Percentiles rank a stretch among this genome's conserved stretches.
phyloP scores from a whole-genome alignment of 2,113 vertebrate genomes.

The Rhabdornis inornatus region DNA sequence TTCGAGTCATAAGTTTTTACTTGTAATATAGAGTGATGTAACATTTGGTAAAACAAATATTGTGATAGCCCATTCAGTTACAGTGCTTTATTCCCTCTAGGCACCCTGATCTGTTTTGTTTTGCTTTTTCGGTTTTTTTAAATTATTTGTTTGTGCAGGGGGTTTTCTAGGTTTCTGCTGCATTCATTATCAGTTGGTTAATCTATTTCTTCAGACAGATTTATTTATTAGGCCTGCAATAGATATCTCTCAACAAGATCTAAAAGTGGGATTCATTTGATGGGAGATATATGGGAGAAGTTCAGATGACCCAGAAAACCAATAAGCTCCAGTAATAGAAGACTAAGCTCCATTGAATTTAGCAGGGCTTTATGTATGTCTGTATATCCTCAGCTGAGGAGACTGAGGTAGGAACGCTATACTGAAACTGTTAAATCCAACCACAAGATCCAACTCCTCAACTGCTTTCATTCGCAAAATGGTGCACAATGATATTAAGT shows the following conservation, averaged over 20 bases:
- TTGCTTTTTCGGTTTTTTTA: background rate
- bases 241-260: background rate
- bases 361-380: background rate
- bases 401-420: background rate
- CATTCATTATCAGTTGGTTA: background rate
- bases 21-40: background rate
- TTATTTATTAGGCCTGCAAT: background rate
- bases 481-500: background rate
- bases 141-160: background rate
- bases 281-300: background rate
- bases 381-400: background rate
- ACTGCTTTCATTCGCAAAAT: accelerated
- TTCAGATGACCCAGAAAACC: background rate
- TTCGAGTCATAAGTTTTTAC: background rate
- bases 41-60: background rate
- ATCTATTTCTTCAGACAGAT: background rate
- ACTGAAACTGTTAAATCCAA: background rate
- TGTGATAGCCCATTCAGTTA: background rate
- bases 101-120: background rate
- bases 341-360: background rate
- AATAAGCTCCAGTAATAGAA: background rate
- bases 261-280: background rate
- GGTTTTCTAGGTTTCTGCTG: background rate
- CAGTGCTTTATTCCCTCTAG: background rate
- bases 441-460: background rate